A percentile compares a stretch with the other conserved stretches of the same genome.
Evolutionary conservation across 2,113 vertebrate species (phyloP).

Genomic region (Nycticebus coucang): DNA sequence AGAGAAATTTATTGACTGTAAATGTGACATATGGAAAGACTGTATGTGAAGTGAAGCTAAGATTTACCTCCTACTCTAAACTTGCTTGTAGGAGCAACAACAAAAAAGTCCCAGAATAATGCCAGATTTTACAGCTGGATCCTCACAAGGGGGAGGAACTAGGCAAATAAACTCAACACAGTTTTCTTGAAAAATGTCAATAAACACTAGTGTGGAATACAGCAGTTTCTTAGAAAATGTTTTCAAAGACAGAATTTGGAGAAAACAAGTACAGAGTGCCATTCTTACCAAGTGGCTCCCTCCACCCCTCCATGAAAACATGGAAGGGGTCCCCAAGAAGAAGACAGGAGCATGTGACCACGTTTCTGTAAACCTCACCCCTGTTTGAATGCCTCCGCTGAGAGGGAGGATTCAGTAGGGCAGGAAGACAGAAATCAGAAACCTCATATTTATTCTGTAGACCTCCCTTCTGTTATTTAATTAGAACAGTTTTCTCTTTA

Average conservation of each 20-base stretch:
- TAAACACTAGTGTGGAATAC: background rate
- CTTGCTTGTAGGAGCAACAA: background rate
- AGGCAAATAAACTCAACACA: background rate
- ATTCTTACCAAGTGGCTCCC: background rate
- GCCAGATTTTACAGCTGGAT: background rate
- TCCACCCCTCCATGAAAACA: background rate
- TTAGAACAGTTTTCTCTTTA: background rate
- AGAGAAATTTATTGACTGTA: no score
- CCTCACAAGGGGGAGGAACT: background rate
- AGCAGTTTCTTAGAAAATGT: background rate
- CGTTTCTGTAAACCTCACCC: background rate
- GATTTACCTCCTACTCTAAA: background rate
- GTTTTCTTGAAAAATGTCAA: background rate
- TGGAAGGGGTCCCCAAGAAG: background rate
- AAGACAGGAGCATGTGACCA: background rate
- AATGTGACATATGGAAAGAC: no score
- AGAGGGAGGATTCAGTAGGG: background rate
- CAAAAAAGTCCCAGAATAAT: background rate
- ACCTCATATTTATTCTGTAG: background rate
- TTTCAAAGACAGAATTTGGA: background rate
- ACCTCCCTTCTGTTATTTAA: background rate
- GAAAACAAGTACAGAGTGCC: background rate
- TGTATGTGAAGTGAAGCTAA: background rate
- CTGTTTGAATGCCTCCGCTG: background rate
- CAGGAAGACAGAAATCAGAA: background rate